phyloP scores from a whole-genome alignment of 2,113 vertebrate species.

The Notechis scutatus region DNA sequence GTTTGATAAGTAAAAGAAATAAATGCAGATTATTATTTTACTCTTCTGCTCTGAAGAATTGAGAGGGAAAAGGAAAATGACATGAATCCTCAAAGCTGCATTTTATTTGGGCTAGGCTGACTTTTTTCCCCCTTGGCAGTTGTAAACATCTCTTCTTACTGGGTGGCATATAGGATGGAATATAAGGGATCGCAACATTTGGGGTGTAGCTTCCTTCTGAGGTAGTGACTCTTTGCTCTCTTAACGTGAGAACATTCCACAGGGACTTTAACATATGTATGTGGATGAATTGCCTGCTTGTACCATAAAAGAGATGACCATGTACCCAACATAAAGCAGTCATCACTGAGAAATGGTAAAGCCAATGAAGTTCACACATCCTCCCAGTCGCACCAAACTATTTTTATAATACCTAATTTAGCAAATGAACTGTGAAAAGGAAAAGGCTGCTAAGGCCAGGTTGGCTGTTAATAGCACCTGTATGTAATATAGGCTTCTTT shows the following conservation, averaged over 20 bases:
- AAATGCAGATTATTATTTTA: constrained; percentile 23
- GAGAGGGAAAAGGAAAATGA: not conserved
- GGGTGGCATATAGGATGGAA: constrained; percentile 57
- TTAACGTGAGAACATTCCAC: constrained; percentile 66
- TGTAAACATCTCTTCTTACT: constrained; percentile 60
- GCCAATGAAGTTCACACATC: constrained; percentile 61
- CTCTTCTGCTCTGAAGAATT: not conserved
- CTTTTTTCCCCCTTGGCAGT: constrained; percentile 34
- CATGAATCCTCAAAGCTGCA: not conserved
- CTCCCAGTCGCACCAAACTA: constrained; percentile 57
- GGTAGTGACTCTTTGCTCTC: constrained; percentile 30
- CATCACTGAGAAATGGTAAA: constrained; percentile 55
- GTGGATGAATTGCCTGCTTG: constrained; percentile 57
- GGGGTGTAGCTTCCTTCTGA: constrained; percentile 49
- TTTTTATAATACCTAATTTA: constrained; percentile 72
- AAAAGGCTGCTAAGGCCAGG: constrained; percentile 16
- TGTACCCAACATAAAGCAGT: constrained; percentile 57
- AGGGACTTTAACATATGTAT: constrained; percentile 56
- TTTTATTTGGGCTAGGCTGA: not conserved
- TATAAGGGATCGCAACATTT: constrained; percentile 50
- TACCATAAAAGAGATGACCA: constrained; percentile 63
- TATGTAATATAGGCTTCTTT: not conserved
- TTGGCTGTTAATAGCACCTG: not conserved
- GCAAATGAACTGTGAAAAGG: constrained; percentile 59
- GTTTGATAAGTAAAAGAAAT: not conserved